phyloP scores from a whole-genome alignment of 2,797 vertebrate species.

The Buphagus erythrorhynchus region DNA sequence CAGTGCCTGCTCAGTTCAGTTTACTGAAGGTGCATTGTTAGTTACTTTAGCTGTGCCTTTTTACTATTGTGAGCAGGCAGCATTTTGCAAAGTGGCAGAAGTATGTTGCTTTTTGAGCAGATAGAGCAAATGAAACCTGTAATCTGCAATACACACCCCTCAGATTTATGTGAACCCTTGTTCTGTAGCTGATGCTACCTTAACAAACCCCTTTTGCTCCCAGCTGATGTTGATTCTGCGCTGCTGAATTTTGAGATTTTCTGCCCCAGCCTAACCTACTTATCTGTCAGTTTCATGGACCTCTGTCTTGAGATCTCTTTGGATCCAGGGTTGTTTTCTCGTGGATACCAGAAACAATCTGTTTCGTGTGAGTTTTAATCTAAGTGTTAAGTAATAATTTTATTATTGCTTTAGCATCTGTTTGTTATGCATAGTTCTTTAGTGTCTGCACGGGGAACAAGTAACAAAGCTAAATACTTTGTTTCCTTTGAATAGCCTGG shows the following conservation, averaged over 20 bases:
- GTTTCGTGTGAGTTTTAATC: background rate
- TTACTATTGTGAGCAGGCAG: background rate
- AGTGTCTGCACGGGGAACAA: background rate
- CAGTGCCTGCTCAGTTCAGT: background rate
- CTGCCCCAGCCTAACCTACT: background rate
- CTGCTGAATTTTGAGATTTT: background rate
- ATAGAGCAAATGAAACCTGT: background rate
- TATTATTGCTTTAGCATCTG: background rate
- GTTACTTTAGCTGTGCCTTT: background rate
- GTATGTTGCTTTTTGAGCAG: background rate
- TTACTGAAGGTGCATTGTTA: background rate
- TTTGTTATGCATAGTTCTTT: background rate
- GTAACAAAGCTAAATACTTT: background rate
- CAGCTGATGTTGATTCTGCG: background rate
- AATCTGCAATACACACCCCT: background rate
- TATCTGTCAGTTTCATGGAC: background rate
- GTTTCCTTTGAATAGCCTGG: background rate
- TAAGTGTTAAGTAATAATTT: background rate
- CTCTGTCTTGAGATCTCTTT: background rate
- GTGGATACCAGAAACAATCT: background rate
- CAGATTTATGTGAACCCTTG: background rate
- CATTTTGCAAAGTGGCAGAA: background rate
- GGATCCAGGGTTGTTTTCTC: background rate
- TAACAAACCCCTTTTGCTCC: background rate
- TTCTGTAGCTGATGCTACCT: background rate